Percentiles rank a stretch among this genome's conserved stretches.
Conservation (phyloP, 2,113 vertebrate genomes). For the Ursus arctos region DNA sequence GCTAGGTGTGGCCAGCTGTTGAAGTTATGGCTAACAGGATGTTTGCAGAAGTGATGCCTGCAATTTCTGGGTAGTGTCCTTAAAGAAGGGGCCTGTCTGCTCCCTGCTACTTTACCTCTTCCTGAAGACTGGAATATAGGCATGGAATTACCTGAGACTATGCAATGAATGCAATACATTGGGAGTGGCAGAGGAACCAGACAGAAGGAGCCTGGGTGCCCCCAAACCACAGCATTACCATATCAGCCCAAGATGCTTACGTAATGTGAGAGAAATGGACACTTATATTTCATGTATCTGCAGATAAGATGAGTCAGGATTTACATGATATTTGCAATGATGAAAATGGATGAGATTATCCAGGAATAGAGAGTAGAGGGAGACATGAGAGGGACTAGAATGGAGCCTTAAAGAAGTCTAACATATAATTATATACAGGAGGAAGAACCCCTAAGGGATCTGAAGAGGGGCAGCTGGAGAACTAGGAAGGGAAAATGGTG, state of each 20-base stretch:
- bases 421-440: background rate
- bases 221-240: background rate
- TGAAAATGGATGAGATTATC: background rate
- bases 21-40: background rate
- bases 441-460: background rate
- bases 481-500: background rate
- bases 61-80: background rate
- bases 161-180: rapidly evolving
- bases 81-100: background rate
- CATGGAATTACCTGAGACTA: background rate
- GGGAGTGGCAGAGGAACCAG: background rate
- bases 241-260: background rate
- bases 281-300: background rate
- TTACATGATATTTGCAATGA: background rate
- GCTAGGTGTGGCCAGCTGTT: background rate
- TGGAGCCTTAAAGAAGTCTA: background rate
- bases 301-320: background rate
- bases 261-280: background rate
- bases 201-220: background rate
- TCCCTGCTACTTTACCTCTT: background rate
- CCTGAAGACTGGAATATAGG: background rate
- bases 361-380: background rate
- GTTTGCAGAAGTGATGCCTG: background rate
- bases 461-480: background rate
- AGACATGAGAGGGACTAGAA: background rate